These are phyloP conservation scores for Mastomys natalensis DNA, from an alignment of 2,113 vertebrate species.

Conservation along the genomic window DNA sequence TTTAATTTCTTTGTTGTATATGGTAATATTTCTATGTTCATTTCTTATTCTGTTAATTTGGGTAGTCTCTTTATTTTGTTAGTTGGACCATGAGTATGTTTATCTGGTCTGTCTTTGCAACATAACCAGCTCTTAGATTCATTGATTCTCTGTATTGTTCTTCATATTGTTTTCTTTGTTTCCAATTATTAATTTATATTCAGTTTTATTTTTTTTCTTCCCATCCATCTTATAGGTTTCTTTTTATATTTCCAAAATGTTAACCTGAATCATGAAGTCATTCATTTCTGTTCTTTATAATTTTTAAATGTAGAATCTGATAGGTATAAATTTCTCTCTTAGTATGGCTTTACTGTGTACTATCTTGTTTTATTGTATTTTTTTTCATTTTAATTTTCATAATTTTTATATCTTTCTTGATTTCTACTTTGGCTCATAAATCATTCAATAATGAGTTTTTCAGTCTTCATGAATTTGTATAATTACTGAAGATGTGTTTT, in stretches of 20 bases:
- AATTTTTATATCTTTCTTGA: background rate
- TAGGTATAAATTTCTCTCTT: background rate
- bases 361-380: background rate
- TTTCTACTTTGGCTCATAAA: background rate
- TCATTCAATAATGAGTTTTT: background rate
- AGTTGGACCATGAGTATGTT: background rate
- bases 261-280: background rate
- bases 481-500: background rate
- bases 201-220: background rate
- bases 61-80: background rate
- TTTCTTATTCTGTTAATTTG: background rate
- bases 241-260: background rate
- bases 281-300: background rate
- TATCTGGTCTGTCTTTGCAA: background rate
- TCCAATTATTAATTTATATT: background rate
- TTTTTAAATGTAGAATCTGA: background rate
- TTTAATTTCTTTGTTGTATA: background rate
- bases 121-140: background rate
- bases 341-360: background rate
- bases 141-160: background rate
- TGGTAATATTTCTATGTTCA: background rate
- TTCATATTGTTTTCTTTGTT: background rate
- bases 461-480: background rate
- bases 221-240: background rate
- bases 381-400: background rate